Evolutionary conservation across 2,113 vertebrate genomes (phyloP).

Genomic region (Haemorhous mexicanus): DNA sequence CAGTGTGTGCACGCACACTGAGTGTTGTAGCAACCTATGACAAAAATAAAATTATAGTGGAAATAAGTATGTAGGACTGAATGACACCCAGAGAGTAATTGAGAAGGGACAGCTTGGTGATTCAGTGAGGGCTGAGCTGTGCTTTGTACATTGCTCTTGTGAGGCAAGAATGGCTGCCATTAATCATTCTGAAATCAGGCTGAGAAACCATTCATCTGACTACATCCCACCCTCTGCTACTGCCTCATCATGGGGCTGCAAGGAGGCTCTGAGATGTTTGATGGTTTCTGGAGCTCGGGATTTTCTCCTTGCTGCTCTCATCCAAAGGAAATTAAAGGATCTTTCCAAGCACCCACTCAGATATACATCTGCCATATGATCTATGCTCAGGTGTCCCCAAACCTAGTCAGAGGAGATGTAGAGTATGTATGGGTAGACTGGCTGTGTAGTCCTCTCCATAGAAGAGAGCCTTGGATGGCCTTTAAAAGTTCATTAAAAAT

Average conservation of each 20-base stretch:
- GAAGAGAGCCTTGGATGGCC: neutral
- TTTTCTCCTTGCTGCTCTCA: neutral
- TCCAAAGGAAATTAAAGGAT: neutral
- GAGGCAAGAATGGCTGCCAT: neutral
- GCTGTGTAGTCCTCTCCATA: neutral
- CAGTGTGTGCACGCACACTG: accelerated
- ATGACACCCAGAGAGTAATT: neutral
- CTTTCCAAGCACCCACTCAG: neutral
- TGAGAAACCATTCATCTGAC: neutral
- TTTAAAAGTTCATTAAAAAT: neutral
- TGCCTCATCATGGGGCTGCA: neutral
- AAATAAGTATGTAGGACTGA: neutral
- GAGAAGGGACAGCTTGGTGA: neutral
- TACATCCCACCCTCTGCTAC: neutral
- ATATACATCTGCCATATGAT: neutral
- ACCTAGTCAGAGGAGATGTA: neutral
- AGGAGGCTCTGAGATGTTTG: accelerated
- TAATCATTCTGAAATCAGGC: neutral
- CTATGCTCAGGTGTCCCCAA: neutral
- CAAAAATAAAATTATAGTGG: conserved; percentile 12
- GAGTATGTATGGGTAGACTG: neutral
- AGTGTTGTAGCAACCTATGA: neutral
- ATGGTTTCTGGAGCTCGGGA: neutral
- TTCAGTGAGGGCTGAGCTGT: neutral
- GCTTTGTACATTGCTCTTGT: neutral